Conservation (phyloP, 2,113 vertebrate species). For the Ictidomys tridecemlineatus region DNA sequence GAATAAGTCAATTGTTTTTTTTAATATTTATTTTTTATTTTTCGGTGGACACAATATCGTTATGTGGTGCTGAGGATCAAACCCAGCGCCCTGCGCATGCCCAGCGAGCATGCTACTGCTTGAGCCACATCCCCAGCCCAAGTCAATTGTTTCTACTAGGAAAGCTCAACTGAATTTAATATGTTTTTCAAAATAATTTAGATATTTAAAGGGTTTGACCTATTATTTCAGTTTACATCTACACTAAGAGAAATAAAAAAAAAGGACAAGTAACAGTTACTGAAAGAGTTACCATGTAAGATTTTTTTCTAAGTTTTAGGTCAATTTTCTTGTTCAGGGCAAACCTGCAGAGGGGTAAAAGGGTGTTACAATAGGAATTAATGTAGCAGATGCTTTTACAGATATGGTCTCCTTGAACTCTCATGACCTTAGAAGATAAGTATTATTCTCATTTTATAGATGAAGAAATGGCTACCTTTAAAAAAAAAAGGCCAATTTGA, state of each 20-base stretch:
- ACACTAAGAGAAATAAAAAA: conserved; percentile 51
- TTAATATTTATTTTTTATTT: no score
- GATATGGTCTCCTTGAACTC: conserved; percentile 6
- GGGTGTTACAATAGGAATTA: neutral
- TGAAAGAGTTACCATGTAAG: neutral
- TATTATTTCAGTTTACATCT: conserved; percentile 51
- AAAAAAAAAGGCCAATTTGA: conserved; percentile 45
- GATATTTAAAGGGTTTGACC: conserved; percentile 53
- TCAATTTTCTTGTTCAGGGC: conserved; percentile 52
- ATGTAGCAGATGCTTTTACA: conserved; percentile 34
- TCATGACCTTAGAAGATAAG: neutral
- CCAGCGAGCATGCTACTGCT: no score
- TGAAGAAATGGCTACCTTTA: conserved; percentile 44
- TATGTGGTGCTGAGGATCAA: no score
- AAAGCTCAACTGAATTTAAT: conserved; percentile 57
- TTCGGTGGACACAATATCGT: no score
- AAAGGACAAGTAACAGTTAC: conserved; percentile 32
- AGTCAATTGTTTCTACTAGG: conserved; percentile 34
- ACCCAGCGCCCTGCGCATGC: no score
- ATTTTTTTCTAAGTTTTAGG: conserved; percentile 27
- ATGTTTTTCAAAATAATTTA: conserved; percentile 32
- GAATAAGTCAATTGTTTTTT: neutral
- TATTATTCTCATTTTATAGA: conserved; percentile 36
- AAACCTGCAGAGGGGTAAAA: neutral
- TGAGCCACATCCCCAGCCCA: no score